A percentile compares a stretch with the other conserved stretches of the same genome.
phyloP scores from a whole-genome alignment of 2,888 invertebrate species.

The Drosophila austrosaltans region DNA sequence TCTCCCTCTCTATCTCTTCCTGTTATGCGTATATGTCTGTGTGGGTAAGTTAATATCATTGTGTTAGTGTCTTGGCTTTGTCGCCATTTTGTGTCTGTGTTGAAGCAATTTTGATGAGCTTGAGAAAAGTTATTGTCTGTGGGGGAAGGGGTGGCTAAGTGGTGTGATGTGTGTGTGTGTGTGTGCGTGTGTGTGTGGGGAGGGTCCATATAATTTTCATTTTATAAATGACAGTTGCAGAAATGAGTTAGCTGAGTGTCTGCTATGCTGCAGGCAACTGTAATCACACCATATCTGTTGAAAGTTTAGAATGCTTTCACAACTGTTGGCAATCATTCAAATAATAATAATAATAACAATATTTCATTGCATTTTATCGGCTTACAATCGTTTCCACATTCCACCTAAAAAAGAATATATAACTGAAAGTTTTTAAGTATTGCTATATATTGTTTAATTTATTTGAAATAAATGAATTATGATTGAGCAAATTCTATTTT shows the following conservation, averaged over 20 bases:
- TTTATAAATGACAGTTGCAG: conserved; percentile 72
- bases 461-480: not conserved
- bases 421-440: not conserved
- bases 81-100: conserved; percentile 69
- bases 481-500: not conserved
- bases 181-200: conserved; percentile 23
- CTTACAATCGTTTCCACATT: not conserved
- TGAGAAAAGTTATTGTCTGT: conserved; percentile 57
- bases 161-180: conserved; percentile 17
- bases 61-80: conserved; percentile 50
- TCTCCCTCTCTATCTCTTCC: not conserved
- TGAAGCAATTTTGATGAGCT: conserved; percentile 74
- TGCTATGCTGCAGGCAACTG: conserved; percentile 62
- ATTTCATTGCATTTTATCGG: conserved; percentile 9
- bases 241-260: conserved; percentile 35
- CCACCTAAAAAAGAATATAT: not conserved
- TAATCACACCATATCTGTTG: conserved; percentile 78
- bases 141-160: not conserved
- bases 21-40: conserved; percentile 13
- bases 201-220: conserved; percentile 59
- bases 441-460: not conserved
- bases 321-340: conserved; percentile 30
- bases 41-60: conserved; percentile 45
- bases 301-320: conserved; percentile 67
- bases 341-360: conserved; percentile 3